Evolutionary conservation across 2,888 invertebrate genomes (phyloP), one percentile per base, ranked within the genome.

Genomic region (Parascotia fuliginaria): DNA sequence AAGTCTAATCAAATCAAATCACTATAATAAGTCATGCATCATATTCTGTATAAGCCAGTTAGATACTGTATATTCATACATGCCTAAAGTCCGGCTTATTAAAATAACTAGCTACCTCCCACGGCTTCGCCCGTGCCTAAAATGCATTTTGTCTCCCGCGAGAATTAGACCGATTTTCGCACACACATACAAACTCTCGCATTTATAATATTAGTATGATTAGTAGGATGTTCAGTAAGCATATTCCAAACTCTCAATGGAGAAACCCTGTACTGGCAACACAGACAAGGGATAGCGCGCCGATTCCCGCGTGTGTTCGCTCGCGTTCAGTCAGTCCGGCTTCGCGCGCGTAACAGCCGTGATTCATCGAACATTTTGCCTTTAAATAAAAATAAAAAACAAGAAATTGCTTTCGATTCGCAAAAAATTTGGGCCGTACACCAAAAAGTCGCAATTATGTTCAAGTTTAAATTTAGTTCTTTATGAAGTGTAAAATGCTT

Each of bases 281-380:
- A 65, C 74, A 53, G 56, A 3, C 39, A 43, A 53, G 52, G 69
- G 65, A 55, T 34, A 68, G 55, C 69, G 62, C 66, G 70, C 69
- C 69, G 67, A 72, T 70, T 76, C 76, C 70, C 69, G 72, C 75
- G 53, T 56, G 52, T 51, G 43, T 42, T 45, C 54, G 52, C 50
- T 36, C 40, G 50, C 50, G 47, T 54, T 62, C 65, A 70, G 72
- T 82, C 82, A 82, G 86, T 85, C 82, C 81, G 87, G 87, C 82
- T 77, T 60, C 83, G 86, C 83, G 83, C 83, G 85, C 81, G 85
- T 58, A 69, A 75, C 75, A 68, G 85, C 77, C 79, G 86, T 77
- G 81, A 81, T 80, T 79, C 75, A 64, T 60, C 72, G 79, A 62
- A 76, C 67, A 42, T 53, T 59, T 46, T 53, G 53, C 42, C 9